Conservation (phyloP, 2,888 invertebrate genomes). For the Zootermopsis nevadensis region DNA sequence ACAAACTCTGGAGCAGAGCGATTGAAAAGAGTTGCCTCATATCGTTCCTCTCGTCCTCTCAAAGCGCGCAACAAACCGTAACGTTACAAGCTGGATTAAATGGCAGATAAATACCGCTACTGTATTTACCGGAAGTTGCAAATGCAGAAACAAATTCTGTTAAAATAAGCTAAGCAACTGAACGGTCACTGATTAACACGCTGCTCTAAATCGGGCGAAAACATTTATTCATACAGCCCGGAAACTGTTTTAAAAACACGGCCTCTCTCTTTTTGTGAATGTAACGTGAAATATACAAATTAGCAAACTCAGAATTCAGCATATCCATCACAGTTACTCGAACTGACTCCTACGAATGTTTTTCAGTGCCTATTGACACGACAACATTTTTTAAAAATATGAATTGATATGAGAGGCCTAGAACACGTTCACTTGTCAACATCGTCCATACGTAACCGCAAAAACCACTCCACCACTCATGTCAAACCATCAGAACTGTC, state of each 20-base stretch:
- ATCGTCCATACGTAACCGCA: not conserved
- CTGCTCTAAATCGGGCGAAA: not conserved
- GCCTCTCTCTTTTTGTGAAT: not conserved
- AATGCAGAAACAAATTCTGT: too few relatives aligned
- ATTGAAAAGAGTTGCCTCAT: too few relatives aligned
- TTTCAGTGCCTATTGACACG: not conserved
- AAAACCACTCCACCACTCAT: not conserved
- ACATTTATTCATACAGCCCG: not conserved
- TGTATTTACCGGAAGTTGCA: too few relatives aligned
- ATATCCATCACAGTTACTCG: not conserved
- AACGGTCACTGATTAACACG: too few relatives aligned
- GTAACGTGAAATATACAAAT: not conserved
- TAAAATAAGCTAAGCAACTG: too few relatives aligned
- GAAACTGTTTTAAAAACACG: not conserved
- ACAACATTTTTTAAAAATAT: not conserved
- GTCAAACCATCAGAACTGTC: constrained; percentile 1
- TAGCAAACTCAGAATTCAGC: not conserved
- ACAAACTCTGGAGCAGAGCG: too few relatives aligned
- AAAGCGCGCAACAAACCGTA: too few relatives aligned
- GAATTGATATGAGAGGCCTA: not conserved
- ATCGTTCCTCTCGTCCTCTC: too few relatives aligned
- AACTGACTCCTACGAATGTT: not conserved
- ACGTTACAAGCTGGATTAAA: too few relatives aligned
- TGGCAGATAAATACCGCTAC: too few relatives aligned
- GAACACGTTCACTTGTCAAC: constrained; percentile 11